Percentiles rank a stretch among this genome's conserved stretches.
Evolutionary conservation across 2,797 vertebrate species (phyloP).

Genomic region (Amphiprion clarkii): DNA sequence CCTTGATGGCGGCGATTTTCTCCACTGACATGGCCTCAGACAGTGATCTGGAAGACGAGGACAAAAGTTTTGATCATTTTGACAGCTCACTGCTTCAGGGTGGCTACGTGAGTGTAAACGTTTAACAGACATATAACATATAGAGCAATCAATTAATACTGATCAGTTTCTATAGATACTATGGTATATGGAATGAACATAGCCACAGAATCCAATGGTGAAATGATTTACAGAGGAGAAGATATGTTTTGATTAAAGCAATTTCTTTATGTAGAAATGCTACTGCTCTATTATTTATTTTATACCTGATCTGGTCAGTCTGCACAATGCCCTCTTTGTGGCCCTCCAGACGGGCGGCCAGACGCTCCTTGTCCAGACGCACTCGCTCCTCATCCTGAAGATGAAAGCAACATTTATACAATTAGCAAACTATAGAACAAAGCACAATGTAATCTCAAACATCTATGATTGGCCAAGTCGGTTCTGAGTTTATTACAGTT

Average conservation of each 20-base stretch:
- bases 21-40: conserved; percentile 99
- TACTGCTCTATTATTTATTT: not conserved
- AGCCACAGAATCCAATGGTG: not conserved
- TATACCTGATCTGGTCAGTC: conserved; percentile 97
- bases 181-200: not conserved
- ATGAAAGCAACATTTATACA: conserved; percentile 30
- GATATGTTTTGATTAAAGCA: not conserved
- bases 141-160: too few relatives aligned
- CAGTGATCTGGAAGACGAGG: conserved; percentile 87
- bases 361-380: conserved; percentile 96
- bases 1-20: conserved; percentile 99
- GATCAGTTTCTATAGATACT: not conserved
- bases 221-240: not conserved
- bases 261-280: not conserved
- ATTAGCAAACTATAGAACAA: not conserved
- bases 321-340: conserved; percentile 99
- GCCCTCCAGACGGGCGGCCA: conserved; percentile 97
- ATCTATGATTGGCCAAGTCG: not conserved
- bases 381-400: conserved; percentile 98
- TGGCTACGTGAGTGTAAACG: too few relatives aligned
- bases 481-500: not conserved
- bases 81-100: not conserved
- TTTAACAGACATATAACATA: too few relatives aligned
- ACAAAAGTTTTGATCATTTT: not conserved
- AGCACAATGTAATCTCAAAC: not conserved